phyloP scores from a whole-genome alignment of 2,113 vertebrate species.

The Antechinus flavipes region DNA sequence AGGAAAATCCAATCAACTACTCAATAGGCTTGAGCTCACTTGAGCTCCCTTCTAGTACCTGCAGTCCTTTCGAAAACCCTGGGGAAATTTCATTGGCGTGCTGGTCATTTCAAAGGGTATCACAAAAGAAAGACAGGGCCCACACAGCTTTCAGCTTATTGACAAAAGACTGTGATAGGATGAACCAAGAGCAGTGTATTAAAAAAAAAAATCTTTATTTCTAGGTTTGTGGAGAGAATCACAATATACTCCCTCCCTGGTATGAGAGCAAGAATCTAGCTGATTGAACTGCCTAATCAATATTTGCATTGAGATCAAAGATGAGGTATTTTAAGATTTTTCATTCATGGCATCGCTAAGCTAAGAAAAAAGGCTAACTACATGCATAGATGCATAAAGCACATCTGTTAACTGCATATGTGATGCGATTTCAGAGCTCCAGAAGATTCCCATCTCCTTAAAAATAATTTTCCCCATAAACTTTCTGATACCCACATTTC shows the following conservation, averaged over 20 bases:
- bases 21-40: slow-evolving; percentile 47
- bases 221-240: neutral
- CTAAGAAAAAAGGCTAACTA: neutral
- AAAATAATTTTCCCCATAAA: neutral
- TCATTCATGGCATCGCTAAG: neutral
- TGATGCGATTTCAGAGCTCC: neutral
- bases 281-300: neutral
- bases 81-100: slow-evolving; percentile 30
- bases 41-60: neutral
- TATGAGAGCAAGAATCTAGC: neutral
- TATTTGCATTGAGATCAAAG: neutral
- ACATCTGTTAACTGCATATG: neutral
- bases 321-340: neutral
- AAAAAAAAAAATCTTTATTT: neutral
- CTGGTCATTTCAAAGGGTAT: slow-evolving; percentile 43
- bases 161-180: neutral
- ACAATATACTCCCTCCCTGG: neutral
- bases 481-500: neutral
- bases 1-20: slow-evolving; percentile 40
- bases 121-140: slow-evolving; percentile 24
- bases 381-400: neutral
- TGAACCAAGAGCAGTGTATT: neutral
- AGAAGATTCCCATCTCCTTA: neutral
- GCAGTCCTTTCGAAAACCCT: slow-evolving; percentile 3
- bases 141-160: neutral